phyloP scores from a whole-genome alignment of 2,797 vertebrate genomes.

The Pseudochirops cupreus region DNA sequence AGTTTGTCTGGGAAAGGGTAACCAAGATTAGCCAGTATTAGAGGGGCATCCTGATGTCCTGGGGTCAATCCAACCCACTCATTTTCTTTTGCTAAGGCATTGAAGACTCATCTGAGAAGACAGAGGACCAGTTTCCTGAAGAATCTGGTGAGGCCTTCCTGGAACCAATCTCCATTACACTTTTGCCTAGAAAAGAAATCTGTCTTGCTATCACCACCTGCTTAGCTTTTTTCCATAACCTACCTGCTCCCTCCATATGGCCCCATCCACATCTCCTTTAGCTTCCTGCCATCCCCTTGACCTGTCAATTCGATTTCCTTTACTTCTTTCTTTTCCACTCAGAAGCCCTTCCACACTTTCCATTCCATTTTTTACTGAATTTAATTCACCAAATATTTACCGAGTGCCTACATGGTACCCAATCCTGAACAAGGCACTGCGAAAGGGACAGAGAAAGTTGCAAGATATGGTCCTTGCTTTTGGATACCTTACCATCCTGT shows the following conservation, averaged over 20 bases:
- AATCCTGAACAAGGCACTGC: neutral
- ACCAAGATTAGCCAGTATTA: neutral
- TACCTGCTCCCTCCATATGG: neutral
- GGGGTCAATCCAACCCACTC: conserved; percentile 31
- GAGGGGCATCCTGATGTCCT: conserved; percentile 12
- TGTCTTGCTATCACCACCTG: neutral
- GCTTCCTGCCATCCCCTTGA: conserved; percentile 19
- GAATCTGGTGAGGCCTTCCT: conserved; percentile 60
- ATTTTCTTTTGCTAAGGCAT: conserved; percentile 45
- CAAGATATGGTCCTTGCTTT: neutral
- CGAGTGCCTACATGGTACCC: neutral
- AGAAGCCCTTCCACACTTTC: neutral
- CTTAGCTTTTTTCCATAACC: neutral
- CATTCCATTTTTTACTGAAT: neutral
- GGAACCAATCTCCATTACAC: neutral
- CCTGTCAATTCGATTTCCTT: neutral
- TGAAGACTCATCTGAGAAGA: conserved; percentile 65
- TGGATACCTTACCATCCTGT: neutral
- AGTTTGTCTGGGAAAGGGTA: neutral
- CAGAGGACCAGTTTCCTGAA: conserved; percentile 61
- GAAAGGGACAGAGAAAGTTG: neutral
- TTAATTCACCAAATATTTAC: conserved; percentile 31
- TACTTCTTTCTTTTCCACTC: neutral
- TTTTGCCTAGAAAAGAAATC: neutral
- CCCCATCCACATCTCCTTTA: neutral